Evolutionary conservation across 1,140 invertebrate species (phyloP).

Genomic region (Triops cancriformis): DNA sequence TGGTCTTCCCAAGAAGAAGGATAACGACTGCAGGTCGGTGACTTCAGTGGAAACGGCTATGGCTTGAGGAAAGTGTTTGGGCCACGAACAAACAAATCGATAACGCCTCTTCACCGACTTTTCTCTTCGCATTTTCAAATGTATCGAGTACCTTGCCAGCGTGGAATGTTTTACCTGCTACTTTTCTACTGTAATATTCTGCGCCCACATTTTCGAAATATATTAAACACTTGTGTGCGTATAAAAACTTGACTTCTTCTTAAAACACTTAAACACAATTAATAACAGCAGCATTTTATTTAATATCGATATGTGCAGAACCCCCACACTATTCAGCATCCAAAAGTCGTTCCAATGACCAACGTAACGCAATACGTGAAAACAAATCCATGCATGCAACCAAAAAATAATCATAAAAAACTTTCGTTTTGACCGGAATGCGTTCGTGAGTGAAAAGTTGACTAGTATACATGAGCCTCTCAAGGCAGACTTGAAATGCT

Average conservation of each 20-base stretch:
- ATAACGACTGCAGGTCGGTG: neutral
- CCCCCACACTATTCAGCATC: neutral
- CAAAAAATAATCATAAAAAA: neutral
- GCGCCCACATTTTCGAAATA: neutral
- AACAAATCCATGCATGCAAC: neutral
- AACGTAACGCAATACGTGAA: neutral
- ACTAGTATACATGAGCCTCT: neutral
- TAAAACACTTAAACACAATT: neutral
- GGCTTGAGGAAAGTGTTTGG: neutral
- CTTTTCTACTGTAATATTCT: neutral
- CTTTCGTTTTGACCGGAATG: neutral
- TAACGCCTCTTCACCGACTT: neutral
- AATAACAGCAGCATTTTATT: slow-evolving; percentile 2
- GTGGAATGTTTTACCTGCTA: neutral
- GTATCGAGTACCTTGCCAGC: neutral
- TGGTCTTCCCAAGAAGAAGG: neutral
- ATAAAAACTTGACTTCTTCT: neutral
- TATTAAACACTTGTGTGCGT: neutral
- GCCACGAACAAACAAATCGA: neutral
- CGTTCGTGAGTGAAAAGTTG: neutral
- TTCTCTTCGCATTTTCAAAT: neutral
- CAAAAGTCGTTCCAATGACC: neutral
- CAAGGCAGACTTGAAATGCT: neutral
- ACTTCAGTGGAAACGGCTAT: neutral
- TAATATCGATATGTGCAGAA: slow-evolving; percentile 9